Conservation (phyloP, 2,888 invertebrate species). For the Trachelus troglodyta region DNA sequence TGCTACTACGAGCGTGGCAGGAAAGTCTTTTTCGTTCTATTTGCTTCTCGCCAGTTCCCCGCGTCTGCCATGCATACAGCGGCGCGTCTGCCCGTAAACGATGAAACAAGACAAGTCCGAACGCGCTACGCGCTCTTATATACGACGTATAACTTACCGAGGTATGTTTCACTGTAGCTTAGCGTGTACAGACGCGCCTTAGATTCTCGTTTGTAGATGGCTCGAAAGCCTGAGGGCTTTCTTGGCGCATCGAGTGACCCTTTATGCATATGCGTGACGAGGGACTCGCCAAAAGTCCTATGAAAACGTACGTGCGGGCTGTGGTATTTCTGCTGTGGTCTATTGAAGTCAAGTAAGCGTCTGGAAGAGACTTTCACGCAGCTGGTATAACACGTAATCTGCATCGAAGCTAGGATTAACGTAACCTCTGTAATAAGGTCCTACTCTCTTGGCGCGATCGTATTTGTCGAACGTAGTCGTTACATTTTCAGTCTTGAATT, state of each 20-base stretch:
- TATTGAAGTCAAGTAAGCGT: background rate
- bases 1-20: background rate
- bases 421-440: background rate
- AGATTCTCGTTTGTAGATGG: background rate
- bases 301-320: background rate
- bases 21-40: background rate
- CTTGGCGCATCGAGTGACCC: background rate
- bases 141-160: background rate
- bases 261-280: background rate
- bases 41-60: background rate
- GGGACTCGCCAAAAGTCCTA: background rate
- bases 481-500: background rate
- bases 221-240: background rate
- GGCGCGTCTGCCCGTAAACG: background rate
- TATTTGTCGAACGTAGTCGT: background rate
- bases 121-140: background rate
- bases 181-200: background rate
- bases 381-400: background rate
- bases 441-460: background rate
- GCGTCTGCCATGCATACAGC: background rate
- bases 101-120: background rate
- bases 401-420: background rate
- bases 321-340: background rate
- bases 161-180: background rate
- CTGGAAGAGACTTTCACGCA: background rate